These are phyloP conservation scores for Oncorhynchus mykiss DNA, from an alignment of 2,113 vertebrate genomes.

Conservation along the genomic window DNA sequence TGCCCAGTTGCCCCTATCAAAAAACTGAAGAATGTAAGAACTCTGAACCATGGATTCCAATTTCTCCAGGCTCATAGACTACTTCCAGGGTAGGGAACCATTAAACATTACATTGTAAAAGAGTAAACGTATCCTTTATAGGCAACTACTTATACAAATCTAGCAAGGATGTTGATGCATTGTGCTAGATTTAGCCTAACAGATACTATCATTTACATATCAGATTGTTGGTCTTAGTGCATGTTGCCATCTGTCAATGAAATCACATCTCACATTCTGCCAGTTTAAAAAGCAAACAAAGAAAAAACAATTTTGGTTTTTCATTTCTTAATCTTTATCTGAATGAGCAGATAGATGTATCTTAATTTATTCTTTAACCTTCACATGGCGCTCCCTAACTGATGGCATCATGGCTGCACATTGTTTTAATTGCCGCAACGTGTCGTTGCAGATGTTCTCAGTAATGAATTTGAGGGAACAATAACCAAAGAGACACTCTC, in stretches of 20 bases:
- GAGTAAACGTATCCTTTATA: no score
- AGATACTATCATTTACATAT: no score
- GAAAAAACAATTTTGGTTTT: neutral
- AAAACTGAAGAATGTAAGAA: no score
- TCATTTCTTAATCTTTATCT: conserved; percentile 24
- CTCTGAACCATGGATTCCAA: no score
- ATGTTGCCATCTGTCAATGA: neutral
- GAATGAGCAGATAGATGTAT: conserved; percentile 17
- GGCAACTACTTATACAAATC: no score
- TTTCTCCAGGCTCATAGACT: no score
- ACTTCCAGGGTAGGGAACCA: no score
- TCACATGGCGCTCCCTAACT: conserved; percentile 21
- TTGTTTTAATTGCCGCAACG: conserved; percentile 46
- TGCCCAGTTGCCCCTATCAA: no score
- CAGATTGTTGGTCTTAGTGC: no score
- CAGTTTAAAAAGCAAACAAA: neutral
- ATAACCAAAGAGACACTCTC: conserved; percentile 29
- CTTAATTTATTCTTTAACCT: conserved; percentile 32
- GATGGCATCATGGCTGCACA: conserved; percentile 37
- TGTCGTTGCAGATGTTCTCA: conserved; percentile 33
- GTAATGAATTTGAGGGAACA: conserved; percentile 42
- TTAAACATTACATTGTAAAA: no score
- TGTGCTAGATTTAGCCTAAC: no score
- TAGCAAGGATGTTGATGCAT: no score
- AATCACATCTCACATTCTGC: neutral